Percentiles rank a stretch among this genome's conserved stretches.
Conservation (phyloP, 2,797 vertebrate species). For the Sebastes itinus region DNA sequence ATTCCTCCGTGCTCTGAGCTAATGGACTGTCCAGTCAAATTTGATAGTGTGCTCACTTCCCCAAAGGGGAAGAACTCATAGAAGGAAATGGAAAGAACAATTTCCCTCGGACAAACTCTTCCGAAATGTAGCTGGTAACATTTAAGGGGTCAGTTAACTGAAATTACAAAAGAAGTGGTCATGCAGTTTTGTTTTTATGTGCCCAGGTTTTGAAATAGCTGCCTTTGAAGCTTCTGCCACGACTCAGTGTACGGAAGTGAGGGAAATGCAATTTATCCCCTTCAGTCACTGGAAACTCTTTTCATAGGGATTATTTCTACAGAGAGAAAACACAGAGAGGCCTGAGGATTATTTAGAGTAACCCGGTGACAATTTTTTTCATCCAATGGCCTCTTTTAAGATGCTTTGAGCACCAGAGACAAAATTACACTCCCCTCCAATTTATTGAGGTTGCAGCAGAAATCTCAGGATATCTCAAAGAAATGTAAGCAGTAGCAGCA, state of each 20-base stretch:
- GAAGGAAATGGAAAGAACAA: not conserved
- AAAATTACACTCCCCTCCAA: no score
- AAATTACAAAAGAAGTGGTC: not conserved
- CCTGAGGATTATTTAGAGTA: not conserved
- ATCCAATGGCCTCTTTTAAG: not conserved
- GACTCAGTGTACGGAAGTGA: not conserved
- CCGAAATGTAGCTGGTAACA: not conserved
- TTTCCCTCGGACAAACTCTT: not conserved
- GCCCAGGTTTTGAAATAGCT: not conserved
- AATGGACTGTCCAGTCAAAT: slow-evolving; percentile 55
- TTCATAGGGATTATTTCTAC: not conserved
- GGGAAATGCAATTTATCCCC: not conserved
- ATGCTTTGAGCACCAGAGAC: not conserved
- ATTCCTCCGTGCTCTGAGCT: slow-evolving; percentile 22
- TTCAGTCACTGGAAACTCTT: not conserved
- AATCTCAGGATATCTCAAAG: not conserved
- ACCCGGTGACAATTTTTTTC: not conserved
- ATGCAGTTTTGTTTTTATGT: not conserved
- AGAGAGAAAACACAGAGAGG: not conserved
- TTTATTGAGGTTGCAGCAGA: not conserved
- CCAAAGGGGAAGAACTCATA: not conserved
- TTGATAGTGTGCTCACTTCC: slow-evolving; percentile 18
- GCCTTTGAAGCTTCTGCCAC: not conserved
- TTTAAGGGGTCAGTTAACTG: slow-evolving; percentile 13
- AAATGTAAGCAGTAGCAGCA: not conserved